Evolutionary conservation across 2,113 vertebrate species (phyloP).

Genomic region (Nyctereutes procyonoides): DNA sequence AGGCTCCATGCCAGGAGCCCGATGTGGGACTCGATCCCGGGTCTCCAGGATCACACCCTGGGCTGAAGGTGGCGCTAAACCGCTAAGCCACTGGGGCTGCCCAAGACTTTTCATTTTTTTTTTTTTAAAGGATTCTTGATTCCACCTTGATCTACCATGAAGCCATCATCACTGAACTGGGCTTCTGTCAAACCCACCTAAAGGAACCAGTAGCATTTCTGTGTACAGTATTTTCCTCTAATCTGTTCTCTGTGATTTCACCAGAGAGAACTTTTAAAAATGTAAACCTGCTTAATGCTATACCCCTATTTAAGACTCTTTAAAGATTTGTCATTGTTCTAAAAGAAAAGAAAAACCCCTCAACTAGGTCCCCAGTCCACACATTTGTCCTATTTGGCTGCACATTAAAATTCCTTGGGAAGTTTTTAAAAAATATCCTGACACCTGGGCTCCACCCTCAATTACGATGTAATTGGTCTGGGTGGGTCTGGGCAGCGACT

Average conservation of each 20-base stretch:
- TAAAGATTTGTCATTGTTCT: neutral
- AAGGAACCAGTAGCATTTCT: neutral
- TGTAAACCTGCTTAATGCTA: neutral
- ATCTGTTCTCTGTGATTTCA: slow-evolving; percentile 47
- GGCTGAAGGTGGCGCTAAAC: no score
- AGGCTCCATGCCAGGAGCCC: no score
- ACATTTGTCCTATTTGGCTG: neutral
- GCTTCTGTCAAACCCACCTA: neutral
- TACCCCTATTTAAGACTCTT: slow-evolving; percentile 10
- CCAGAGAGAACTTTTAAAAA: slow-evolving; percentile 31
- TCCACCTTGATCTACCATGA: neutral
- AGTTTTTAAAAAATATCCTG: neutral
- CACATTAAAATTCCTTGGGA: neutral
- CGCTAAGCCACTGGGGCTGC: no score
- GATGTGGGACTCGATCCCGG: no score
- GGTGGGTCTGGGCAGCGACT: neutral
- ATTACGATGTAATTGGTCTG: neutral
- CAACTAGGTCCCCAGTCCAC: neutral
- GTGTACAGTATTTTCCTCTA: neutral
- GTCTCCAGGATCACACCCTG: no score
- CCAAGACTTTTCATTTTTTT: neutral
- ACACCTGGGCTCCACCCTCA: neutral
- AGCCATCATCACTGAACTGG: neutral
- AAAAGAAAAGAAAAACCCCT: neutral
- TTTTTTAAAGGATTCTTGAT: slow-evolving; percentile 13